These are phyloP conservation scores for Venusia cambrica DNA, from an alignment of 2,888 invertebrate genomes.

Conservation along the genomic window DNA sequence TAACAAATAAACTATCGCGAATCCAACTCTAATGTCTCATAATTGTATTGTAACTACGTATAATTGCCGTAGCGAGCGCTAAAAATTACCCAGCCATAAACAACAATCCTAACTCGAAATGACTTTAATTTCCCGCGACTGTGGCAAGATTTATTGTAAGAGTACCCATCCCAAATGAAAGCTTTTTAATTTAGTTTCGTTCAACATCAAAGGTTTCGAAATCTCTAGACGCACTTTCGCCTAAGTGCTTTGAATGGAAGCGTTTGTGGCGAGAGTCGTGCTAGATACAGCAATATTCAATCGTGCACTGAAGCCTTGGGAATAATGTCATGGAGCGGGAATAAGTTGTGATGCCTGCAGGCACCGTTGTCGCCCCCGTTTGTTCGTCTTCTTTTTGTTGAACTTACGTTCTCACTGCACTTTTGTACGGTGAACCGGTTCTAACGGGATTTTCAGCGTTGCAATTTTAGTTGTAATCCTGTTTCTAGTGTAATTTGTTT, in stretches of 20 bases:
- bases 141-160: no score
- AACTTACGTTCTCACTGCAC: slow-evolving; percentile 29
- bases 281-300: slow-evolving; percentile 23
- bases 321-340: slow-evolving; percentile 20
- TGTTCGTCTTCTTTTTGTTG: slow-evolving; percentile 28
- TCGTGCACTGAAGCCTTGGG: slow-evolving; percentile 24
- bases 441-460: slow-evolving; percentile 34
- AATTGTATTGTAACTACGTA: no score
- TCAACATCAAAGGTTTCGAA: slow-evolving; percentile 13
- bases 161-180: no score
- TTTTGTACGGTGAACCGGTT: slow-evolving; percentile 28
- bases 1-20: no score
- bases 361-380: slow-evolving; percentile 22
- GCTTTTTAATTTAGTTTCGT: slow-evolving; percentile 11
- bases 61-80: no score
- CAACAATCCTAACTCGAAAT: no score
- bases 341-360: slow-evolving; percentile 27
- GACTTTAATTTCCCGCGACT: no score
- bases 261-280: slow-evolving; percentile 5
- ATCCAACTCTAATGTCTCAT: no score
- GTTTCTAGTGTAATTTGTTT: no score
- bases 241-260: slow-evolving; percentile 9
- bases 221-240: slow-evolving; percentile 12
- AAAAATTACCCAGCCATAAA: no score
- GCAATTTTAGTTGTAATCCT: slow-evolving; percentile 29